Evolutionary conservation across 2,113 vertebrate genomes (phyloP).

Genomic region (Ciconia stormi): DNA sequence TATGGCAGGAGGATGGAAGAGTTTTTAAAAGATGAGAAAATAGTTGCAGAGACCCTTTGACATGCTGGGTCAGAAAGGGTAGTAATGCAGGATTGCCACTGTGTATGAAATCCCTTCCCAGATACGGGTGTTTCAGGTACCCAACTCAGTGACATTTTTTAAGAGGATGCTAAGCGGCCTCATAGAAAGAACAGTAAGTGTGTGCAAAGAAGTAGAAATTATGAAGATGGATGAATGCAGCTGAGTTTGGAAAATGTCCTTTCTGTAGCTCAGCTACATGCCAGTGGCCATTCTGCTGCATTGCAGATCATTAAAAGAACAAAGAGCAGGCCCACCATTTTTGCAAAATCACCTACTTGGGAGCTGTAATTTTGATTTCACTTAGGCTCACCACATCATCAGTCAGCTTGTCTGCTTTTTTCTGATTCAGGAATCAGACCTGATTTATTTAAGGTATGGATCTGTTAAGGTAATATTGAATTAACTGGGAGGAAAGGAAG

Average conservation of each 20-base stretch:
- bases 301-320: background rate
- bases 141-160: background rate
- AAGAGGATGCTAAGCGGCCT: background rate
- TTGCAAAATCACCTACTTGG: background rate
- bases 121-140: background rate
- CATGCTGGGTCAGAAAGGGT: background rate
- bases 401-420: background rate
- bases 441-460: background rate
- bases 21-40: background rate
- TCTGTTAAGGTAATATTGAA: background rate
- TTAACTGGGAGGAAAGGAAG: background rate
- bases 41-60: background rate
- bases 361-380: background rate
- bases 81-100: background rate
- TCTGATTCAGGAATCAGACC: background rate
- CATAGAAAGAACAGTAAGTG: background rate
- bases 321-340: background rate
- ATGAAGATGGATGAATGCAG: conserved; percentile 12
- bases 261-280: background rate
- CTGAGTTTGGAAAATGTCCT: background rate
- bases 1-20: background rate
- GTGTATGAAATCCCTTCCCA: background rate
- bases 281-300: background rate
- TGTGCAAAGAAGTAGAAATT: background rate
- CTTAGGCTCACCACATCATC: background rate